These are phyloP conservation scores for Pycnomerus fuliginosus DNA, from an alignment of 2,888 invertebrate species.

Conservation along the genomic window DNA sequence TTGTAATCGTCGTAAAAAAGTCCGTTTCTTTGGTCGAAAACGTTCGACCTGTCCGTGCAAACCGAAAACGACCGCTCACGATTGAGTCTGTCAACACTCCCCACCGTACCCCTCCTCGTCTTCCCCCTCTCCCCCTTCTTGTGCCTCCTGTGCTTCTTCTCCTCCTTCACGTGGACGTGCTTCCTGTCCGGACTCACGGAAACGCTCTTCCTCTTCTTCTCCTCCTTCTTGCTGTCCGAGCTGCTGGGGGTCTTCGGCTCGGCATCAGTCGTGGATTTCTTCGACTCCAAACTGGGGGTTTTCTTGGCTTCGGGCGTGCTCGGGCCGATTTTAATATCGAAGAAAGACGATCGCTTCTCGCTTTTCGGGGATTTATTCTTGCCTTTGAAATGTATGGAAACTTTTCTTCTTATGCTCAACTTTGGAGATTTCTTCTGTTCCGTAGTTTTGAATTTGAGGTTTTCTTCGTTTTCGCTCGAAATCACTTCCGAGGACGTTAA, in stretches of 20 bases:
- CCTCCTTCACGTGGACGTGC: conserved; percentile 46
- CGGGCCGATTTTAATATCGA: conserved; percentile 38
- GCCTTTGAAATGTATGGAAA: conserved; percentile 54
- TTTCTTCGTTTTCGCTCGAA: conserved; percentile 48
- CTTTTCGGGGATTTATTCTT: conserved; percentile 39
- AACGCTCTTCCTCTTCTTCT: conserved; percentile 43
- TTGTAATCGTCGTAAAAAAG: conserved; percentile 46
- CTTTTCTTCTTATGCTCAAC: conserved; percentile 32
- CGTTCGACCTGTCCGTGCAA: conserved; percentile 50
- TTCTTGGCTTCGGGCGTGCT: conserved; percentile 42
- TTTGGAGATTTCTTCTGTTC: conserved; percentile 22
- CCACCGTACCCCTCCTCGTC: conserved; percentile 31
- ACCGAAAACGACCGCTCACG: conserved; percentile 49
- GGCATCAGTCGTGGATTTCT: conserved; percentile 37
- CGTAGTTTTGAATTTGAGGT: conserved; percentile 38
- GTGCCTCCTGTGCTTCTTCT: conserved; percentile 50
- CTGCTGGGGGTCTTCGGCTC: conserved; percentile 45
- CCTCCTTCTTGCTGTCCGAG: conserved; percentile 26
- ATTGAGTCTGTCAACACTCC: conserved; percentile 37
- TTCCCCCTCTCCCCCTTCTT: conserved; percentile 39
- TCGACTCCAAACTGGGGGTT: conserved; percentile 44
- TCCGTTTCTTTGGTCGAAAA: conserved; percentile 37
- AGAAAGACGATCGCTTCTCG: conserved; percentile 39
- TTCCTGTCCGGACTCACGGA: conserved; percentile 48
- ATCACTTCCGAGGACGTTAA: conserved; percentile 34